phyloP scores from a whole-genome alignment of 2,113 vertebrate species.

The Cyrtonyx montezumae region DNA sequence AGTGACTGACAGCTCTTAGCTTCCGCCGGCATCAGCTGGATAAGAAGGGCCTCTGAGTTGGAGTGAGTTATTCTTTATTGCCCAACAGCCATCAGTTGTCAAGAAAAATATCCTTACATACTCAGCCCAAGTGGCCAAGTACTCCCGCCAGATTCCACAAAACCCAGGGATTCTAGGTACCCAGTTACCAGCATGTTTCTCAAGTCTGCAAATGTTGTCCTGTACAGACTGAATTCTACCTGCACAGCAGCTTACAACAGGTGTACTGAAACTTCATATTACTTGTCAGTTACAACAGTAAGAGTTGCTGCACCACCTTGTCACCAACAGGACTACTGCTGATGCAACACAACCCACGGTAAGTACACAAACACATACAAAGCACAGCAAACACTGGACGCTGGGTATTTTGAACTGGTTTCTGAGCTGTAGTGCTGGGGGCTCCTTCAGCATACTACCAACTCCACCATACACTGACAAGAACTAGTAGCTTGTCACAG shows the following conservation, averaged over 20 bases:
- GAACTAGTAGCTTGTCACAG: not conserved
- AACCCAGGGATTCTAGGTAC: not conserved
- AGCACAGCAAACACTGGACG: fast-evolving
- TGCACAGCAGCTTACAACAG: not conserved
- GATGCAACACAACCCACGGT: not conserved
- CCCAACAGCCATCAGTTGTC: not conserved
- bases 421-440: not conserved
- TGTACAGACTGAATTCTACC: not conserved
- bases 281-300: not conserved
- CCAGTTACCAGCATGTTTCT: fast-evolving
- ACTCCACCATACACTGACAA: not conserved
- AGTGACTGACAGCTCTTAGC: not conserved
- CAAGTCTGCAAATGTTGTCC: not conserved
- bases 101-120: not conserved
- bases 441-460: not conserved
- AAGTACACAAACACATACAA: not conserved
- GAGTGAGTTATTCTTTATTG: not conserved
- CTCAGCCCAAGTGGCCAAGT: not conserved
- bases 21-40: not conserved
- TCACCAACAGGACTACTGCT: not conserved
- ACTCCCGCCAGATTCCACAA: not conserved
- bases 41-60: not conserved
- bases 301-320: not conserved
- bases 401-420: not conserved
- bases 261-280: not conserved